Conservation (phyloP, 2,797 vertebrate genomes). For the Poeciliopsis gracilis region DNA sequence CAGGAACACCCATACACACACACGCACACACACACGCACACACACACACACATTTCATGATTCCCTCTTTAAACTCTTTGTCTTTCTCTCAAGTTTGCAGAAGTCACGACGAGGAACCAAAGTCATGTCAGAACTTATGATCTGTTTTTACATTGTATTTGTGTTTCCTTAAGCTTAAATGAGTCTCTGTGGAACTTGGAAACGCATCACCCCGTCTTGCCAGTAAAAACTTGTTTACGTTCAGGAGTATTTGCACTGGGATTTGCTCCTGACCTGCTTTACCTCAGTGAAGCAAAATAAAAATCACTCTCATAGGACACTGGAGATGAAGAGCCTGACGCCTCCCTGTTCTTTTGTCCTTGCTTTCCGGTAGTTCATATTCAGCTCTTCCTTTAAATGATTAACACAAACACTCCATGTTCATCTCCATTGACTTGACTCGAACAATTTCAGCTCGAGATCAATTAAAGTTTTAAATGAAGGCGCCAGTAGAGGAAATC, state of each 20-base stretch:
- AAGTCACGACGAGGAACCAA: constrained; percentile 7
- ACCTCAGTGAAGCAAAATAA: constrained; percentile 1
- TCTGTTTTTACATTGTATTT: constrained; percentile 12
- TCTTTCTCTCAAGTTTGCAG: constrained; percentile 34
- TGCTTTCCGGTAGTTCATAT: neutral
- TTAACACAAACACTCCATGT: constrained; percentile 16
- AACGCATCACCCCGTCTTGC: constrained; percentile 30
- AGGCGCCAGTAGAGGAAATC: constrained; percentile 1
- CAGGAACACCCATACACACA: constrained; percentile 40
- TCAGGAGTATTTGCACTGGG: constrained; percentile 26
- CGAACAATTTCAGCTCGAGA: constrained; percentile 11
- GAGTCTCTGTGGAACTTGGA: constrained; percentile 14
- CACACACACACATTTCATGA: constrained; percentile 33
- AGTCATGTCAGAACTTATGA: constrained; percentile 6
- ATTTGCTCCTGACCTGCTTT: constrained; percentile 21
- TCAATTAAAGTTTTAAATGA: constrained; percentile 23
- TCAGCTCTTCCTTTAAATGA: constrained; percentile 17
- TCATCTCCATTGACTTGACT: neutral
- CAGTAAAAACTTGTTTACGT: constrained; percentile 33
- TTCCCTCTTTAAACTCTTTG: constrained; percentile 48
- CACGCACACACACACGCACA: constrained; percentile 20
- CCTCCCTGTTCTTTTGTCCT: constrained; percentile 9
- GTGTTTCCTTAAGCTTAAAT: constrained; percentile 13
- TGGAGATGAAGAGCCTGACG: neutral
- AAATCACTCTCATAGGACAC: neutral